Percentiles rank a stretch among this genome's conserved stretches.
phyloP scores from a whole-genome alignment of 2,888 invertebrate genomes.

The Pegoplata infirma region DNA sequence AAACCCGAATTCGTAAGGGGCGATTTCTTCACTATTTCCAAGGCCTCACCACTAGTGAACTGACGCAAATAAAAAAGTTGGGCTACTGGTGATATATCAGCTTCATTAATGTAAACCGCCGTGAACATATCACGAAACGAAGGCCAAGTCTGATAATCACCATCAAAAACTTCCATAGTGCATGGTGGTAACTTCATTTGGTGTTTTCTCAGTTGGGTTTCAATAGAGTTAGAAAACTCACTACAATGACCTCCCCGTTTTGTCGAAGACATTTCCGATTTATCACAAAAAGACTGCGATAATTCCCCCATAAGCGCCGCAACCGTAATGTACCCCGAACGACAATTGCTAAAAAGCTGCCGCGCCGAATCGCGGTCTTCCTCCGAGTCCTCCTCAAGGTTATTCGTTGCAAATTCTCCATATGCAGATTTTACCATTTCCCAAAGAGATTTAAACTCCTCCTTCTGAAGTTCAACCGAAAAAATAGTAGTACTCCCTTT shows the following conservation, averaged over 20 bases:
- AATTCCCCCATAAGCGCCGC: neutral
- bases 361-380: neutral
- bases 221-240: too few species aligned
- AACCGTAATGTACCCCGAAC: neutral
- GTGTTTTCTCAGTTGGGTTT: too few species aligned
- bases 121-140: too few species aligned
- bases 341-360: neutral
- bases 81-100: neutral
- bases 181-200: too few species aligned
- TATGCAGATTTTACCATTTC: neutral
- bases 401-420: neutral
- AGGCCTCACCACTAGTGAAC: neutral
- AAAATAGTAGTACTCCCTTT: neutral
- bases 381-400: neutral
- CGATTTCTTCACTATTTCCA: too few species aligned
- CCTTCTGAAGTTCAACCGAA: too few species aligned
- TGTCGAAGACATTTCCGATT: too few species aligned
- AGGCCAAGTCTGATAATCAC: too few species aligned
- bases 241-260: too few species aligned
- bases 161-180: too few species aligned
- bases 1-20: neutral
- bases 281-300: neutral
- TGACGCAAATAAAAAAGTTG: neutral
- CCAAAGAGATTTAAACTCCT: neutral
- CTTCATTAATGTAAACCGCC: neutral